phyloP scores from a whole-genome alignment of 2,888 invertebrate genomes.

The Fragum sueziense region DNA sequence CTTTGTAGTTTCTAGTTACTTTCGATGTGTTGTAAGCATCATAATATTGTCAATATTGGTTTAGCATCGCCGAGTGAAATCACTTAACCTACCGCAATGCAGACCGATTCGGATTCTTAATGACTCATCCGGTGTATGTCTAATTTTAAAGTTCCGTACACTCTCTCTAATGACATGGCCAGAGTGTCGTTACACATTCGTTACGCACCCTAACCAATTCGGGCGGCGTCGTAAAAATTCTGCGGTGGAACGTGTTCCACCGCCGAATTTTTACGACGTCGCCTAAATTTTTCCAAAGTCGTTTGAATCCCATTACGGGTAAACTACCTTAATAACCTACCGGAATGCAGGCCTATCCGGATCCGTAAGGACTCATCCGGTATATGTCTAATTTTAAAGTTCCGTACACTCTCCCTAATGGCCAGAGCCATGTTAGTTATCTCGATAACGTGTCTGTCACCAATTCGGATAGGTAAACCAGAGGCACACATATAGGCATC shows the following conservation, averaged over 20 bases:
- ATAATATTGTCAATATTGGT: too few relatives aligned
- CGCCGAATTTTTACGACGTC: too few relatives aligned
- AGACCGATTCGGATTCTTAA: slow-evolving; percentile 75
- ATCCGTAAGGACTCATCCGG: slow-evolving; percentile 69
- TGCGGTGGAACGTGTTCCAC: too few relatives aligned
- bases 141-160: slow-evolving; percentile 69
- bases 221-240: too few relatives aligned
- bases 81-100: slow-evolving; percentile 73
- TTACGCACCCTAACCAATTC: too few relatives aligned
- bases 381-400: slow-evolving; percentile 69
- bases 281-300: too few relatives aligned
- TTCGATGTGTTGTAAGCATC: too few relatives aligned
- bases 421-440: slow-evolving; percentile 74
- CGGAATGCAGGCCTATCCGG: slow-evolving; percentile 77
- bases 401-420: slow-evolving; percentile 68
- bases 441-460: slow-evolving; percentile 73
- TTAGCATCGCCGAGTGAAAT: too few relatives aligned
- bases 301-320: too few relatives aligned
- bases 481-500: slow-evolving; percentile 74
- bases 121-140: slow-evolving; percentile 66
- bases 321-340: slow-evolving; percentile 57
- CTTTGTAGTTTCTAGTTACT: too few relatives aligned
- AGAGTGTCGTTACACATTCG: slow-evolving; percentile 74
- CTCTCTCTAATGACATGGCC: slow-evolving; percentile 66
- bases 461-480: slow-evolving; percentile 73